A percentile compares a stretch with the other conserved stretches of the same genome.
Evolutionary conservation across 2,113 vertebrate species (phyloP).

Genomic region (Ammodytes dubius): DNA sequence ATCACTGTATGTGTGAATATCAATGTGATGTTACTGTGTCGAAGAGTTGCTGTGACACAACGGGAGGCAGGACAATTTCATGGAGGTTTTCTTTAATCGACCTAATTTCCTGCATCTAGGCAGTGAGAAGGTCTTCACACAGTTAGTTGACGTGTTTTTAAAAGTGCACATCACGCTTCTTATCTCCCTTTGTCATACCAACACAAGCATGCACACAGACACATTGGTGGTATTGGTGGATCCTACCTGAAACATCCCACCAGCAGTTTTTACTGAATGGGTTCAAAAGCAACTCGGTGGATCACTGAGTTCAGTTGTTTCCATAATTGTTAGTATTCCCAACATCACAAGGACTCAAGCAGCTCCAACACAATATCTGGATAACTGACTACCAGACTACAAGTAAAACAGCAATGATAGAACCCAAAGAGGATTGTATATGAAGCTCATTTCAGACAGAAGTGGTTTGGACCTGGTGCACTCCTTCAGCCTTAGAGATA

Average conservation of each 20-base stretch:
- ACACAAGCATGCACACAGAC: neutral
- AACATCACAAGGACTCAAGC: too few relatives aligned
- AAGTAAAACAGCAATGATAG: too few relatives aligned
- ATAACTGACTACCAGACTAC: too few relatives aligned
- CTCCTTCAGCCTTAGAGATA: neutral
- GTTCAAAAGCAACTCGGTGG: too few relatives aligned
- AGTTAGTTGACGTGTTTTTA: conserved; percentile 11
- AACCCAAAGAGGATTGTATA: too few relatives aligned
- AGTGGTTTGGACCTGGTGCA: too few relatives aligned
- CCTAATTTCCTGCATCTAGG: conserved; percentile 14
- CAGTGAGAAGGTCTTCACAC: neutral
- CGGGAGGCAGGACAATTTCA: conserved; percentile 33
- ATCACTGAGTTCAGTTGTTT: too few relatives aligned
- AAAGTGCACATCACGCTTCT: neutral
- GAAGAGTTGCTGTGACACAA: conserved; percentile 19
- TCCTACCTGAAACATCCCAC: too few relatives aligned
- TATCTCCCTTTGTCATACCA: neutral
- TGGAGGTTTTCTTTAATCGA: conserved; percentile 15
- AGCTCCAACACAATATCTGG: too few relatives aligned
- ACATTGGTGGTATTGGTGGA: neutral
- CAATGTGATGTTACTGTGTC: neutral
- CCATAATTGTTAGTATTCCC: too few relatives aligned
- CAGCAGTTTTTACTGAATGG: too few relatives aligned
- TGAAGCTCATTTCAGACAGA: neutral
- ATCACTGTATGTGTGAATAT: neutral